Evolutionary conservation across 2,888 invertebrate genomes (phyloP).

Genomic region (Melieria omissa): DNA sequence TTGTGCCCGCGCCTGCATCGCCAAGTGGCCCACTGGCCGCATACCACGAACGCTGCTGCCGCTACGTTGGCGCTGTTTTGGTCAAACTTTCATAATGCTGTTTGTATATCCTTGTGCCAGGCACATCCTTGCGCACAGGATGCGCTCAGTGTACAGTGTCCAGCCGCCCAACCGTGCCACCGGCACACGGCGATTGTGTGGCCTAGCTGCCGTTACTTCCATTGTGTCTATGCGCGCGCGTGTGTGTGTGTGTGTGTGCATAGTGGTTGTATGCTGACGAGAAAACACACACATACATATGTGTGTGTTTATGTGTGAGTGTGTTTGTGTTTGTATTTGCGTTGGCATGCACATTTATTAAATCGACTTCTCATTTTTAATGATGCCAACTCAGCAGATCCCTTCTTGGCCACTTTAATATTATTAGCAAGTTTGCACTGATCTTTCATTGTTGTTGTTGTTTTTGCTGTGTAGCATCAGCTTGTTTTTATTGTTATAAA

Average conservation of each 20-base stretch:
- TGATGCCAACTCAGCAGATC: conserved; percentile 49
- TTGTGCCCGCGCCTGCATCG: conserved; percentile 1
- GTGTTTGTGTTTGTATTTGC: neutral
- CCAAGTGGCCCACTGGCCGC: neutral
- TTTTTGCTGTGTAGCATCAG: neutral
- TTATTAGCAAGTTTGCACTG: neutral
- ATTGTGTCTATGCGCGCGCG: conserved; percentile 1
- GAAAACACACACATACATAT: too few relatives aligned
- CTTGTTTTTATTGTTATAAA: neutral
- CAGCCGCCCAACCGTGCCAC: neutral
- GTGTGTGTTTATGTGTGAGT: conserved; percentile 10
- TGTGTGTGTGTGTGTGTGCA: conserved; percentile 15
- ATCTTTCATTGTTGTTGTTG: conserved; percentile 5
- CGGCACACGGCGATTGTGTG: neutral
- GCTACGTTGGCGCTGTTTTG: conserved; percentile 2
- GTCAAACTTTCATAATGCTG: conserved; percentile 32
- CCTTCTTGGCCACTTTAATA: conserved; percentile 25
- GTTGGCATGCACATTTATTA: conserved; percentile 52
- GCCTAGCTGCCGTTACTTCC: conserved; percentile 10
- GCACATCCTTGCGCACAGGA: conserved; percentile 13
- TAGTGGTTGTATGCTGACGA: too few relatives aligned
- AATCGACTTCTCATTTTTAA: conserved; percentile 57
- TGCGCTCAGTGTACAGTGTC: neutral
- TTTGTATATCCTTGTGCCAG: conserved; percentile 10
- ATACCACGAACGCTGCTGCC: neutral